Evolutionary conservation across 2,888 invertebrate species (phyloP).

Genomic region (Sepiola atlantica): DNA sequence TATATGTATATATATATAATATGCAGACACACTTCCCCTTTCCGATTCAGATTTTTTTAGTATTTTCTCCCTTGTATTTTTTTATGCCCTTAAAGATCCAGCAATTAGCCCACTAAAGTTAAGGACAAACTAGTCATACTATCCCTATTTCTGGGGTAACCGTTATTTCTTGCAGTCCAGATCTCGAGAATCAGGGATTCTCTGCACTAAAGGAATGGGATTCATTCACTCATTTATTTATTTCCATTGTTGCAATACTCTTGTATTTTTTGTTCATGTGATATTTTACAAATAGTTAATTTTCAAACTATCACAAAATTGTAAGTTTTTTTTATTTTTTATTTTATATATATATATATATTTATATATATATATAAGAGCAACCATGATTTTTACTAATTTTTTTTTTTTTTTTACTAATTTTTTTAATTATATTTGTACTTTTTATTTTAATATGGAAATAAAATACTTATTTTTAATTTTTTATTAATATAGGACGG

Average conservation of each 20-base stretch:
- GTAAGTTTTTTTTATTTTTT: constrained; percentile 37
- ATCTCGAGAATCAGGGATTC: constrained; percentile 50
- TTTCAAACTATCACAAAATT: constrained; percentile 39
- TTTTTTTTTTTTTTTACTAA: not conserved
- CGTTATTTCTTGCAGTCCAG: constrained; percentile 47
- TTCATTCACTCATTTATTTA: constrained; percentile 47
- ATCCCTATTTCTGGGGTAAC: constrained; percentile 24
- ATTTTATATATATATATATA: not conserved
- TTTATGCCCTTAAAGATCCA: not conserved
- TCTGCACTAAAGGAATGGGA: constrained; percentile 49
- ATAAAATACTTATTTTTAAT: constrained; percentile 38
- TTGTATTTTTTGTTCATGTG: constrained; percentile 46
- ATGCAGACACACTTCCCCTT: not conserved
- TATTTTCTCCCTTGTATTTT: not conserved
- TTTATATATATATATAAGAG: too few species aligned
- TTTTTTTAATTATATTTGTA: not conserved
- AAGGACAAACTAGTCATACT: constrained; percentile 47
- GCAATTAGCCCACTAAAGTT: constrained; percentile 44
- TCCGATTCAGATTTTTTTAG: constrained; percentile 32
- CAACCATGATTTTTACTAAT: not conserved
- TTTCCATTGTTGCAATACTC: constrained; percentile 48
- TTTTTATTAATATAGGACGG: constrained; percentile 45
- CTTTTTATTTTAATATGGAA: constrained; percentile 36
- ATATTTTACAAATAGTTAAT: constrained; percentile 46
- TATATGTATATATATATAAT: too few species aligned